Conservation (phyloP, 2,113 vertebrate species). For the Brachionichthys hirsutus region DNA sequence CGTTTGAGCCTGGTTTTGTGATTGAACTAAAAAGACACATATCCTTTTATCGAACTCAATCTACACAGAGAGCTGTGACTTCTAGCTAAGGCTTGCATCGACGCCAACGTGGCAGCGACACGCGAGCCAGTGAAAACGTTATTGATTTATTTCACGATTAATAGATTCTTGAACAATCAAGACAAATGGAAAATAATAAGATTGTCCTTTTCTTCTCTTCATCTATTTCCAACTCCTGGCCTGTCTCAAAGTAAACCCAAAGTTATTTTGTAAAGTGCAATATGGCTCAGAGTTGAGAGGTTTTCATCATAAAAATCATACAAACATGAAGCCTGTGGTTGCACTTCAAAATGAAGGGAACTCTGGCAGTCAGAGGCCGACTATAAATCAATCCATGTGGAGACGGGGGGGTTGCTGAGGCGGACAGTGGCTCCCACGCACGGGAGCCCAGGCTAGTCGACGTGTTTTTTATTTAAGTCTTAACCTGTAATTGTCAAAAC, state of each 20-base stretch:
- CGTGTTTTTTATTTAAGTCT: constrained; percentile 25
- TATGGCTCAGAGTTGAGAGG: constrained; percentile 40
- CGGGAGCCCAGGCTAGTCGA: constrained; percentile 32
- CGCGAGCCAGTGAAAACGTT: constrained; percentile 5
- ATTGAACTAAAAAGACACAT: constrained; percentile 49
- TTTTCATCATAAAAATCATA: constrained; percentile 47
- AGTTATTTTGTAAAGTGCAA: constrained; percentile 27
- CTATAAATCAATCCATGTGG: constrained; percentile 58
- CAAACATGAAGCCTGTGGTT: constrained; percentile 51
- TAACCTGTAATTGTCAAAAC: constrained; percentile 11
- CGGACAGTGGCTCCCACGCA: constrained; percentile 29
- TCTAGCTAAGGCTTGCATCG: constrained; percentile 12
- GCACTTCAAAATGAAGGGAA: constrained; percentile 45
- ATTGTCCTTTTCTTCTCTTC: too few relatives aligned
- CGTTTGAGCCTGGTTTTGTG: constrained; percentile 48
- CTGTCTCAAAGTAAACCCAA: neutral
- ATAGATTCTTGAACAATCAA: constrained; percentile 24
- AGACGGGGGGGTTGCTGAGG: constrained; percentile 15
- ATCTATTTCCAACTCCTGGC: neutral
- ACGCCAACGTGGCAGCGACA: constrained; percentile 15
- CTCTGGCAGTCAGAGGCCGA: constrained; percentile 30
- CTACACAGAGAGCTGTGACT: constrained; percentile 38
- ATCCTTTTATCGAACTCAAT: constrained; percentile 42
- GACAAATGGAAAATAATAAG: neutral
- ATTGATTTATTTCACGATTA: constrained; percentile 37